Evolutionary conservation across 2,797 vertebrate genomes (phyloP), one percentile per base, ranked within the genome.

Genomic region (Adelosebastes latens): DNA sequence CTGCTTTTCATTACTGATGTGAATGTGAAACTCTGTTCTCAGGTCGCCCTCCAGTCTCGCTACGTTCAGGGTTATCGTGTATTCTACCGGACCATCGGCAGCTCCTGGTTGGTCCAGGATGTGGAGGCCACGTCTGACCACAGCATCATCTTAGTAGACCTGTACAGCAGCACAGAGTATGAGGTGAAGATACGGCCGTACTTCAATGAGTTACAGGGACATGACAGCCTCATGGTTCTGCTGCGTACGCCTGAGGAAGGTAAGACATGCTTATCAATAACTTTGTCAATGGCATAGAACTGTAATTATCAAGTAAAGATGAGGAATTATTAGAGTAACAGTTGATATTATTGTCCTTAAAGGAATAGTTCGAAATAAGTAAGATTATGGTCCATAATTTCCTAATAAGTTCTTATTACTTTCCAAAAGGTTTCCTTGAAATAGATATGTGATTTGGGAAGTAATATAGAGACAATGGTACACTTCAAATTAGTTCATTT

Each of bases 161-260:
- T 99, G 71, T 96, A 89, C 64, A 91, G 94, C 52, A 96, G 95
- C 9, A 95, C 93, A 0, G 96, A 97, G 69, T 97, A 99, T 0
- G 97, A 99, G 92, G 88, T 99, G 82, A 99, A 99, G 92, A 96
- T 99, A 49, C 96, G 96, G 1, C 97, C 97, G 0, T 98, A 96
- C 87, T 98, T 97, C 82, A 96, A 96, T 6, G 97, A 98, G 87
- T 94, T 97, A 20, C 96, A 97, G 1, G 98, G 98, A 5, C 93
- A 96, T 0, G 98, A 99, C 90, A 98, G 98, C 5, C 92, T 96
- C 7, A 93, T 96, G 79, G 93, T 96, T 4, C 53, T 95, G 49
- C 88, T 96, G 79, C 96, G 77, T 16, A 97, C 95, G 4, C 97
- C 98, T 0, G 96, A 98, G 77, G 97, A 98, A n/a, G 97, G 98